These are phyloP conservation scores for Halcyon leucocephala DNA, from an alignment of 2,797 vertebrate genomes.

Conservation along the genomic window DNA sequence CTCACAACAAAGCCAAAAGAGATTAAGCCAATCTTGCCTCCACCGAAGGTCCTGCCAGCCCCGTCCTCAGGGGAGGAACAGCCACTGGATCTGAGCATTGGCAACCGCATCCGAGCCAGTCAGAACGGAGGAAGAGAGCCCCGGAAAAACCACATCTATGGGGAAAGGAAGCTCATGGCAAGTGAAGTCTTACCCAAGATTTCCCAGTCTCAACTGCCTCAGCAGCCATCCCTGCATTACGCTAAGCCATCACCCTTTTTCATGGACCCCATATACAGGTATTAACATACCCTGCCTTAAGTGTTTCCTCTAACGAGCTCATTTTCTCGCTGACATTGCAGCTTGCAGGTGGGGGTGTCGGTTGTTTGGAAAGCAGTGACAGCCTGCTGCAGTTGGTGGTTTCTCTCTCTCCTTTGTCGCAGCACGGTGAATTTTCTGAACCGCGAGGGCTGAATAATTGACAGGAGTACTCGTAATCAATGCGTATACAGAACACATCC, in stretches of 20 bases:
- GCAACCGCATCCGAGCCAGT: conserved; percentile 89
- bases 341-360: not conserved
- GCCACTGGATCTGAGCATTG: conserved; percentile 96
- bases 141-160: conserved; percentile 91
- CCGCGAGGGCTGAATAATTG: not conserved
- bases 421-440: not conserved
- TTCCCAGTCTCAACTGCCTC: conserved; percentile 86
- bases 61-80: conserved; percentile 88
- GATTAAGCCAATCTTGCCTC: conserved; percentile 81
- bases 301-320: not conserved
- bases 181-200: conserved; percentile 85
- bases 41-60: conserved; percentile 79
- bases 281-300: conserved; percentile 84
- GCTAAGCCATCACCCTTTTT: conserved; percentile 98
- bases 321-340: not conserved
- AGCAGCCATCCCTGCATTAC: conserved; percentile 93
- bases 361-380: not conserved
- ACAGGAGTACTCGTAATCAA: not conserved
- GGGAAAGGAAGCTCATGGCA: conserved; percentile 82
- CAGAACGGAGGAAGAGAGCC: conserved; percentile 88
- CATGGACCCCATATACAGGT: conserved; percentile 99
- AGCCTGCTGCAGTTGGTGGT: not conserved
- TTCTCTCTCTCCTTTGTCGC: not conserved
- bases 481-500: not conserved
- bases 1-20: conserved; percentile 97